Conservation (phyloP, 2,797 vertebrate genomes). For the Harpagifer antarcticus region DNA sequence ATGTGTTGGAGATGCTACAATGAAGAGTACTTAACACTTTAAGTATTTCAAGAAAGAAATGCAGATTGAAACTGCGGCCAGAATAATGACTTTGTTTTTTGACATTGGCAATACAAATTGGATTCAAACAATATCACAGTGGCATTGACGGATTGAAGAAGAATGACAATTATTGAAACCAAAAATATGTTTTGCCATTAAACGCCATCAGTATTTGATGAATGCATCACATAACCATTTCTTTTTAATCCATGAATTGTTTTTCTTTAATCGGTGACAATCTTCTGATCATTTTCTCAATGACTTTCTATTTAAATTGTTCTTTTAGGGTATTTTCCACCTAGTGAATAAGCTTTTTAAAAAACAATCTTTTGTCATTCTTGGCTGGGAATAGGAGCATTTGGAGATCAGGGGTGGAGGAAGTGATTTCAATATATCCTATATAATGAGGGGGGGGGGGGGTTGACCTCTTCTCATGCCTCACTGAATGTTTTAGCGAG, state of each 20-base stretch:
- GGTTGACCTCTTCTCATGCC: neutral
- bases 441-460: constrained; percentile 17
- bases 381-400: neutral
- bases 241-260: neutral
- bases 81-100: constrained; percentile 2
- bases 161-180: neutral
- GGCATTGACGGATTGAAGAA: neutral
- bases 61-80: neutral
- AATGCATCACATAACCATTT: neutral
- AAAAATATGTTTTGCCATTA: neutral
- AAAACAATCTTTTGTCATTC: constrained; percentile 10
- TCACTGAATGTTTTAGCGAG: neutral
- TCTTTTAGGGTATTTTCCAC: neutral
- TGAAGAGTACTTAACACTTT: constrained; percentile 7
- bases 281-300: neutral
- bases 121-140: neutral
- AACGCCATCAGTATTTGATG: neutral
- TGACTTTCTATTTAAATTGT: neutral
- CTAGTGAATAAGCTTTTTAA: neutral
- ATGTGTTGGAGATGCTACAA: constrained; percentile 34
- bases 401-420: neutral
- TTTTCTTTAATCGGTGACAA: neutral
- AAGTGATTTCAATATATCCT: constrained; percentile 24
- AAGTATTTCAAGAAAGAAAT: constrained; percentile 16
- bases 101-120: neutral